phyloP scores from a whole-genome alignment of 2,888 invertebrate species.

The Tenthredo mesomela region DNA sequence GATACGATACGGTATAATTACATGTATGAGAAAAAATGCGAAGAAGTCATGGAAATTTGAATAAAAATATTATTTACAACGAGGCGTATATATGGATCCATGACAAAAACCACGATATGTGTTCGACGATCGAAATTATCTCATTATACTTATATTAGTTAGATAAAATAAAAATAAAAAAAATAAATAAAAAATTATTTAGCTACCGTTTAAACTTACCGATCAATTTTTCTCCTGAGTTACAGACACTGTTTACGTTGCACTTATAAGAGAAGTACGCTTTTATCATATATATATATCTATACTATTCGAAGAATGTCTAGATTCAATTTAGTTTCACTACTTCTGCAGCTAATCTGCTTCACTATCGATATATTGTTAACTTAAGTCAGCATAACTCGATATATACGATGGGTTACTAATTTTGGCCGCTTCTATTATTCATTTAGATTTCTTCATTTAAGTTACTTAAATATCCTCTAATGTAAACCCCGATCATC shows the following conservation, averaged over 20 bases:
- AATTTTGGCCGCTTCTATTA: slow-evolving; percentile 49
- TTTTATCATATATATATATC: neutral
- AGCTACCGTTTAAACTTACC: slow-evolving; percentile 13
- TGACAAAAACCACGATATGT: slow-evolving; percentile 35
- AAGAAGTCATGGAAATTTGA: neutral
- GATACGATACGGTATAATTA: neutral
- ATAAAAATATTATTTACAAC: slow-evolving; percentile 33
- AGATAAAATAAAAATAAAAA: neutral
- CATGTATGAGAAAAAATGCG: neutral
- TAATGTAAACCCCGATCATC: neutral
- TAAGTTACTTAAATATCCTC: slow-evolving; percentile 10
- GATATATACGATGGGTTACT: slow-evolving; percentile 33
- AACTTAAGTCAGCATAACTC: slow-evolving; percentile 26
- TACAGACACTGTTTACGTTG: slow-evolving; percentile 11
- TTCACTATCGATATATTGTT: slow-evolving; percentile 12
- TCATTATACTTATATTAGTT: neutral
- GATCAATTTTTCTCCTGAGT: slow-evolving; percentile 11
- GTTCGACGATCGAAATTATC: slow-evolving; percentile 29
- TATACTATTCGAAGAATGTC: neutral
- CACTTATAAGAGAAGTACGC: neutral
- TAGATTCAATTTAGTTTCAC: slow-evolving; percentile 15
- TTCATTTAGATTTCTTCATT: slow-evolving; percentile 9
- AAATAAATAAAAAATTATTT: neutral
- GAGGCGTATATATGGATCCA: slow-evolving; percentile 10
- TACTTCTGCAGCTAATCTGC: slow-evolving; percentile 38